Conservation (phyloP, 2,797 vertebrate genomes). For the Stomatorhinus walkeri region DNA sequence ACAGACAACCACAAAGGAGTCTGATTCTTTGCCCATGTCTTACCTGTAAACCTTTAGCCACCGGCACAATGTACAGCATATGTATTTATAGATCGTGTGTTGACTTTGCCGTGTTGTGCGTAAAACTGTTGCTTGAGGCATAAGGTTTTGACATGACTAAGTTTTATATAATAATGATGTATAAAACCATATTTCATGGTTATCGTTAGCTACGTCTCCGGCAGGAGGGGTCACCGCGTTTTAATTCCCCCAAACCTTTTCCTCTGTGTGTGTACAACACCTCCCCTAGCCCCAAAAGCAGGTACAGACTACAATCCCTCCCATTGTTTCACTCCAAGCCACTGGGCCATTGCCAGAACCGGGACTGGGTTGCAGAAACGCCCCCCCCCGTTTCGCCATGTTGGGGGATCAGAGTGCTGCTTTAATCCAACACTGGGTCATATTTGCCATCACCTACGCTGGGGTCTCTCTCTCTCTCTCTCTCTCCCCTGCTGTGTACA, state of each 20-base stretch:
- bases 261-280: not conserved
- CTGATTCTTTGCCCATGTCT: not conserved
- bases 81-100: not conserved
- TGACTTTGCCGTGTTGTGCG: not conserved
- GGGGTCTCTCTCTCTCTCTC: not conserved
- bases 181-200: not conserved
- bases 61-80: not conserved
- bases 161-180: not conserved
- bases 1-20: not conserved
- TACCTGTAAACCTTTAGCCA: not conserved
- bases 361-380: not conserved
- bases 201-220: not conserved
- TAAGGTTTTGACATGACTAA: not conserved
- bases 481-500: not conserved
- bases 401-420: not conserved
- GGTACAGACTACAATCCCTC: slow-evolving; percentile 12
- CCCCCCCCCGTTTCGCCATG: not conserved
- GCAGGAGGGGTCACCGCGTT: not conserved
- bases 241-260: not conserved
- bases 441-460: not conserved
- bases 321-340: slow-evolving; percentile 1
- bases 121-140: not conserved
- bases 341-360: not conserved
- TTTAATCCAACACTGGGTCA: not conserved
- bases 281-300: not conserved